Conservation (phyloP, 2,797 vertebrate species). For the Chaetodon trifasciatus region DNA sequence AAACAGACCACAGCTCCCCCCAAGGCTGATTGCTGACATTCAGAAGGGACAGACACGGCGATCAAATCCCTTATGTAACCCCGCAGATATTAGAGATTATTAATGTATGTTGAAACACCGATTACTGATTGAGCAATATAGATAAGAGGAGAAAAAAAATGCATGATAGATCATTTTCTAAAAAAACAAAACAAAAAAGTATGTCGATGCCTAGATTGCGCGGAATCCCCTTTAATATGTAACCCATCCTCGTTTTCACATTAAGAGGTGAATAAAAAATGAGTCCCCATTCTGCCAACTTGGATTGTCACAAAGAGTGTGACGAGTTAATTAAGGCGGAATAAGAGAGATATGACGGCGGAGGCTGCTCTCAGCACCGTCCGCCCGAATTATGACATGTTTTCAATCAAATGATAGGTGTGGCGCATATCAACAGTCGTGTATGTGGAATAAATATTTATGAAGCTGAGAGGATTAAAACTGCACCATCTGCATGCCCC, state of each 20-base stretch:
- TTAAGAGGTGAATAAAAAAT: constrained; percentile 65
- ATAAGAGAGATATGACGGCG: constrained; percentile 26
- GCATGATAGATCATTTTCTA: background rate
- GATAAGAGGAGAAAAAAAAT: background rate
- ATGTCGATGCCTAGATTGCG: constrained; percentile 16
- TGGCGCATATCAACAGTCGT: constrained; percentile 65
- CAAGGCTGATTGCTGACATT: constrained; percentile 87
- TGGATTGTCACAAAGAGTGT: constrained; percentile 41
- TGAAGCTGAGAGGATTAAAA: constrained; percentile 74
- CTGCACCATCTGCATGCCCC: constrained; percentile 69
- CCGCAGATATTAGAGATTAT: constrained; percentile 62
- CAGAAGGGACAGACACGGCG: constrained; percentile 73
- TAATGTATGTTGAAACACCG: constrained; percentile 32
- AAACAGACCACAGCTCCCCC: constrained; percentile 90
- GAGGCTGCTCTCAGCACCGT: background rate
- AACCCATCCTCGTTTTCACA: constrained; percentile 37
- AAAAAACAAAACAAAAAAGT: constrained; percentile 3
- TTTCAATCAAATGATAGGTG: constrained; percentile 68
- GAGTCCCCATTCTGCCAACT: constrained; percentile 63
- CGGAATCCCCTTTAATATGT: constrained; percentile 15
- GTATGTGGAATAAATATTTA: constrained; percentile 72
- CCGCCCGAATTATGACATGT: constrained; percentile 35
- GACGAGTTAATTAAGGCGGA: constrained; percentile 65
- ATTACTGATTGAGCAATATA: constrained; percentile 5
- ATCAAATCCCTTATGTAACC: constrained; percentile 81